Base-by-base conservation (phyloP, 2,888 invertebrate genomes). In the Bruchidius siliquastri region DNA sequence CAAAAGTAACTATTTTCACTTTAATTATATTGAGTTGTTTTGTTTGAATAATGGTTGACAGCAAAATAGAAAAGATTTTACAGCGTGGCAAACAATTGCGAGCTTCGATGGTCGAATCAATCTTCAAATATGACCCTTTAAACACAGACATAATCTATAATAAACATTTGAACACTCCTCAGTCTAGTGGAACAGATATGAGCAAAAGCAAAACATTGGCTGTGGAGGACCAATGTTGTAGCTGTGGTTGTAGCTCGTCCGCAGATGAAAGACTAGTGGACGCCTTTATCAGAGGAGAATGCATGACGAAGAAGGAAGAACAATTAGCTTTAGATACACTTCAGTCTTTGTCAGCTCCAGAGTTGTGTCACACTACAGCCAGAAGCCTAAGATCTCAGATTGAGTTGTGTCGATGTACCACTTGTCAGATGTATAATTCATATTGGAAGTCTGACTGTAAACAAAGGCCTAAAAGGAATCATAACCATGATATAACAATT, bases 251-350 rank as follows among this genome's bases (percentile, higher is more conserved):
- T n/a, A n/a, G n/a, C n/a, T n/a, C n/a, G n/a, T n/a, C n/a, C n/a
- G 20, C 69, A 21, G 80, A 82, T 13, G 80, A 80, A 74, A 80
- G 81, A 69, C 80, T 82, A 74, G 77, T 85, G 49, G 76, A 84
- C 68, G 81, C 84, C 66, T 87, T 84, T 77, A 79, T 87, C 72
- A 80, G 80, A 76, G 88, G 87, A 1, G 86, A 87, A 75, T 83
- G 85, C 69, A 86, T 88, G 85, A 81, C 83, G 10, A 80, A 77
- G 73, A 79, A 79, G 22, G 87, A 88, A 68, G 86, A 88, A 77
- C 81, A 82, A 71, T 80, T 84, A 78, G 87, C 87, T 6, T 79
- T 89, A 67, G 83, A 87, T 74, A 86, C 85, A 10, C 82, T 88
- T 22, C 82, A 85, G 73, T 83, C 85, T 3, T 84, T 86, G 76